Conservation (phyloP, 2,888 invertebrate species). For the Agriotes lineatus region DNA sequence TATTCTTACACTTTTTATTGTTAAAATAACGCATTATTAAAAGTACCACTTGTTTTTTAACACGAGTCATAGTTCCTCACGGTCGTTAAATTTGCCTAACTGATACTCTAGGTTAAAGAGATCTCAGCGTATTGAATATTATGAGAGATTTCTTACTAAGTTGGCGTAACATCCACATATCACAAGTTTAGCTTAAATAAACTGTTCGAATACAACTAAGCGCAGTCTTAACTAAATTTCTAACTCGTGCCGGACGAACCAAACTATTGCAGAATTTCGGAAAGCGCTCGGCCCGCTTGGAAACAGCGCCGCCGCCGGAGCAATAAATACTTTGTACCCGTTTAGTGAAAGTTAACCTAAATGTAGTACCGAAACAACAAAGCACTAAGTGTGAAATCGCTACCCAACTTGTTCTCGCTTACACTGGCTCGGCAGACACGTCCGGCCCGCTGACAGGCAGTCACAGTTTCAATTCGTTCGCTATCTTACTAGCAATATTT, state of each 20-base stretch:
- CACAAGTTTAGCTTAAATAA: slow-evolving; percentile 41
- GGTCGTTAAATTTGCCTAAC: slow-evolving; percentile 18
- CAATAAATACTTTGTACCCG: slow-evolving; percentile 40
- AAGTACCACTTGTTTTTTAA: slow-evolving; percentile 12
- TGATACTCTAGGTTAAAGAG: slow-evolving; percentile 28
- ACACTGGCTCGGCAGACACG: slow-evolving; percentile 48
- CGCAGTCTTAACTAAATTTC: slow-evolving; percentile 39
- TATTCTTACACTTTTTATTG: slow-evolving; percentile 19
- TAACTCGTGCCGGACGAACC: slow-evolving; percentile 16
- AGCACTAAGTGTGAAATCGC: slow-evolving; percentile 49
- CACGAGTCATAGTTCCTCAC: slow-evolving; percentile 3
- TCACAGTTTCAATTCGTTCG: slow-evolving; percentile 99
- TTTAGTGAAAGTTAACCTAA: slow-evolving; percentile 30
- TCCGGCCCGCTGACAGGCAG: slow-evolving; percentile 68
- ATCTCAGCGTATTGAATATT: slow-evolving; percentile 42
- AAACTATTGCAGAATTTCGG: slow-evolving; percentile 1
- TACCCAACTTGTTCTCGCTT: slow-evolving; percentile 44
- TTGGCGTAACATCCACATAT: slow-evolving; percentile 34
- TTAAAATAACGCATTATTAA: slow-evolving; percentile 13
- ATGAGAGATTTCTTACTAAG: slow-evolving; percentile 54
- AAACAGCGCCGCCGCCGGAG: not conserved
- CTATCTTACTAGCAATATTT: slow-evolving; percentile 99
- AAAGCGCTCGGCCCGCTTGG: not conserved
- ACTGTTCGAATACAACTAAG: slow-evolving; percentile 23
- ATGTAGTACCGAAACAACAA: slow-evolving; percentile 43